phyloP scores from a whole-genome alignment of 2,888 invertebrate species.

The Lepidocyrtoides sp. region DNA sequence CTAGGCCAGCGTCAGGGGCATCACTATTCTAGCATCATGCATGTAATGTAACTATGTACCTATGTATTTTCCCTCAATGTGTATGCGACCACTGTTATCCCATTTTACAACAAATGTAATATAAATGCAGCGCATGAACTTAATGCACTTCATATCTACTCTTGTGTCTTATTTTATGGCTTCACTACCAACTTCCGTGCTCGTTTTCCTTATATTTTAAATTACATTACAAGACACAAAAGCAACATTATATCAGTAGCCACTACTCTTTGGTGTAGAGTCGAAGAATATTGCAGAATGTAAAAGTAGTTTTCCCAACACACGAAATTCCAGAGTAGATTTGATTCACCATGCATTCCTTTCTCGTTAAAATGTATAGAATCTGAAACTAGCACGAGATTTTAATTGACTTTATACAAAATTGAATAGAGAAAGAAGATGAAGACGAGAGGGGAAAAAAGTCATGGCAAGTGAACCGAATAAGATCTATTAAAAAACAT shows the following conservation, averaged over 20 bases:
- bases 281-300: background rate
- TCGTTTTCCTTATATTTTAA: constrained; percentile 7
- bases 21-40: background rate
- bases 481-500: background rate
- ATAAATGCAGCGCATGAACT: constrained; percentile 75
- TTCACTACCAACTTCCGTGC: constrained; percentile 34
- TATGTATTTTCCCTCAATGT: constrained; percentile 10
- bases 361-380: constrained; percentile 67
- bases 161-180: constrained; percentile 62
- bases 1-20: background rate
- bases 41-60: background rate
- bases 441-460: constrained; percentile 3
- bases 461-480: constrained; percentile 36
- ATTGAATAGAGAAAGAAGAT: constrained; percentile 33
- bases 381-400: constrained; percentile 52
- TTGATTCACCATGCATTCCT: constrained; percentile 22
- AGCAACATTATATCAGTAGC: too few relatives aligned
- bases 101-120: constrained; percentile 61
- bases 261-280: too few relatives aligned
- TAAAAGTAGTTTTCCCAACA: constrained; percentile 1
- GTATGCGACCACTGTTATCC: constrained; percentile 20
- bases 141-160: constrained; percentile 66
- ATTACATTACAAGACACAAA: background rate
- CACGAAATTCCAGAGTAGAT: background rate
- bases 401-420: constrained; percentile 71